Percentiles rank a stretch among this genome's conserved stretches.
Evolutionary conservation across 92 coral and sea anemone species (phyloP).

Genomic region (Palythoa caribaeorum): DNA sequence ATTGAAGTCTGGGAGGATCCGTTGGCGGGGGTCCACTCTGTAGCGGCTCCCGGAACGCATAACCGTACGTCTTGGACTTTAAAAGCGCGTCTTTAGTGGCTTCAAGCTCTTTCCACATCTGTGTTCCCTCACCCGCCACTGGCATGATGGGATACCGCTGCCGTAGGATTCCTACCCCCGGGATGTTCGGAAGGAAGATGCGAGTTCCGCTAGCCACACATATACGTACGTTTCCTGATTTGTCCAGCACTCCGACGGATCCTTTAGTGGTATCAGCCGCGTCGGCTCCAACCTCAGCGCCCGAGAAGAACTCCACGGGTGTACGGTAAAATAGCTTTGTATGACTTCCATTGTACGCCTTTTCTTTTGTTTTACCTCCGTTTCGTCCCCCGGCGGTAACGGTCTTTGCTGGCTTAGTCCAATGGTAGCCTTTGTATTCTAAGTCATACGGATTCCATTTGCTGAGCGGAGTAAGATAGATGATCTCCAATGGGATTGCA

Average conservation of each 20-base stretch:
- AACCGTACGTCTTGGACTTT: conserved; percentile 72
- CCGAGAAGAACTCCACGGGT: conserved; percentile 52
- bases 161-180: conserved; percentile 44
- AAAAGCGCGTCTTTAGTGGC: conserved; percentile 80
- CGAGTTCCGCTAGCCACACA: conserved; percentile 48
- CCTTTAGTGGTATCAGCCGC: conserved; percentile 48
- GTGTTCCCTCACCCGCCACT: conserved; percentile 84
- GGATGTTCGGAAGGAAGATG: conserved; percentile 51
- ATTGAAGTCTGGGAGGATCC: conserved; percentile 55
- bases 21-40: conserved; percentile 71
- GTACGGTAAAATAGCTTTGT: conserved; percentile 48
- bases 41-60: conserved; percentile 73
- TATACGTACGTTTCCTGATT: conserved; percentile 24
- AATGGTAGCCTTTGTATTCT: conserved; percentile 18
- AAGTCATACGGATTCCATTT: conserved; percentile 56
- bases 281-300: conserved; percentile 47
- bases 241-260: conserved; percentile 55
- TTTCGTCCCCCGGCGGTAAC: conserved; percentile 47
- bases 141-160: conserved; percentile 90
- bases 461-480: conserved; percentile 55
- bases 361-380: conserved; percentile 36
- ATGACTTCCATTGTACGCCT: conserved; percentile 44
- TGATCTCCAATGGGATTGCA: conserved; percentile 55
- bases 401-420: neutral
- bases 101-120: conserved; percentile 87